A percentile compares a stretch with the other conserved stretches of the same genome.
Evolutionary conservation across 2,797 vertebrate genomes (phyloP).

Genomic region (Notolepis coatsorum): DNA sequence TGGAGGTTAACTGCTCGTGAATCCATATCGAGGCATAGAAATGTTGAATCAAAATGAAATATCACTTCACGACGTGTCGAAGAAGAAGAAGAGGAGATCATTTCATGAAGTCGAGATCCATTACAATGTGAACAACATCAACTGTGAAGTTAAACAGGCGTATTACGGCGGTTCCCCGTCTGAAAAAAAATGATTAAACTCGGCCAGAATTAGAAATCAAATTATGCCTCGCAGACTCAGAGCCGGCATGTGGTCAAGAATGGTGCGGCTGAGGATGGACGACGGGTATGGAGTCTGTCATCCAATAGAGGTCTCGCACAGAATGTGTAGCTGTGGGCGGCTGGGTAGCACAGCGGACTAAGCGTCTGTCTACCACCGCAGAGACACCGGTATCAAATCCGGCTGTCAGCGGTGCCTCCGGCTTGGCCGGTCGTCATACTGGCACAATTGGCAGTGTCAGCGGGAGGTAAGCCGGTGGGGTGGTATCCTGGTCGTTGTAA

Average conservation of each 20-base stretch:
- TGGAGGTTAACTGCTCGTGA: not conserved
- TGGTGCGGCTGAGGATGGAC: conserved; percentile 20
- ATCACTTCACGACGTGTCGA: conserved; percentile 12
- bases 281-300: conserved; percentile 27
- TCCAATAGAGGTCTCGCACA: too few species aligned
- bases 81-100: conserved; percentile 23
- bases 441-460: too few species aligned
- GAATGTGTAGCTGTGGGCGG: too few species aligned
- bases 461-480: too few species aligned
- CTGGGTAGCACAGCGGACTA: too few species aligned
- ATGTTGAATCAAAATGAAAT: conserved; percentile 31
- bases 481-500: too few species aligned
- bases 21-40: conserved; percentile 1
- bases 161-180: conserved; percentile 43
- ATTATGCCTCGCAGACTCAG: conserved; percentile 50
- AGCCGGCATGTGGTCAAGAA: conserved; percentile 50
- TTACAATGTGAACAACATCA: conserved; percentile 46
- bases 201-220: conserved; percentile 64
- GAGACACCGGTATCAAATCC: too few species aligned
- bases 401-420: too few species aligned
- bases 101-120: conserved; percentile 56
- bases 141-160: conserved; percentile 68
- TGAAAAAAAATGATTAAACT: conserved; percentile 59
- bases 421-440: too few species aligned
- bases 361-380: too few species aligned